These are phyloP conservation scores for Didymodactylos carnosus DNA, from an alignment of 2,888 invertebrate species.

Conservation along the genomic window DNA sequence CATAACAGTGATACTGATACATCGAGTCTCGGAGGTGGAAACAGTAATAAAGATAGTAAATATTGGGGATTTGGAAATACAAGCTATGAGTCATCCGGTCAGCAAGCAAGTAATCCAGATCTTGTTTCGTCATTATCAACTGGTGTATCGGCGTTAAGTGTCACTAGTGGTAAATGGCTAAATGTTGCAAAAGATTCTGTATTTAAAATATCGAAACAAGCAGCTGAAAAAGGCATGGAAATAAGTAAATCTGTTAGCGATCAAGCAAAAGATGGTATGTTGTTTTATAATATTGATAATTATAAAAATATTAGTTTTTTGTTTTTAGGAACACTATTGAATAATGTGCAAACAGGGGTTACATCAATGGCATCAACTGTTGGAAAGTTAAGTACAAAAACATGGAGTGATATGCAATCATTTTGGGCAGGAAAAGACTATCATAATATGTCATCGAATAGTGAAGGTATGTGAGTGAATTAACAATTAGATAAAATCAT, in stretches of 20 bases:
- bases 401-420: constrained; percentile 29
- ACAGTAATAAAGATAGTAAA: constrained; percentile 60
- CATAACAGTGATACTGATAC: too few relatives aligned
- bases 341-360: constrained; percentile 16
- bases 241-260: constrained; percentile 20
- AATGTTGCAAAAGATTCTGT: constrained; percentile 19
- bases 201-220: constrained; percentile 17
- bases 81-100: constrained; percentile 41
- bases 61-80: constrained; percentile 75
- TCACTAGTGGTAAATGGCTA: constrained; percentile 8
- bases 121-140: neutral
- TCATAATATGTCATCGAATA: too few relatives aligned
- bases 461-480: too few relatives aligned
- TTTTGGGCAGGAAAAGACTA: constrained; percentile 27
- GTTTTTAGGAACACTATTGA: constrained; percentile 33
- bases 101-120: neutral
- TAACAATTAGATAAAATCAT: constrained; percentile 16
- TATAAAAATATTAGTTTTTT: too few relatives aligned
- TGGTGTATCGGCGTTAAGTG: constrained; percentile 4
- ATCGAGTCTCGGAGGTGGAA: neutral
- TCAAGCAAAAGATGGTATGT: constrained; percentile 37
- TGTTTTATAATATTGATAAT: too few relatives aligned
- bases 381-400: constrained; percentile 15
- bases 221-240: constrained; percentile 18
- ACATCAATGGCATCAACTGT: neutral